Percentiles rank a stretch among this genome's conserved stretches.
Conservation (phyloP, 1,140 invertebrate species). For the Polypedilum vanderplanki region DNA sequence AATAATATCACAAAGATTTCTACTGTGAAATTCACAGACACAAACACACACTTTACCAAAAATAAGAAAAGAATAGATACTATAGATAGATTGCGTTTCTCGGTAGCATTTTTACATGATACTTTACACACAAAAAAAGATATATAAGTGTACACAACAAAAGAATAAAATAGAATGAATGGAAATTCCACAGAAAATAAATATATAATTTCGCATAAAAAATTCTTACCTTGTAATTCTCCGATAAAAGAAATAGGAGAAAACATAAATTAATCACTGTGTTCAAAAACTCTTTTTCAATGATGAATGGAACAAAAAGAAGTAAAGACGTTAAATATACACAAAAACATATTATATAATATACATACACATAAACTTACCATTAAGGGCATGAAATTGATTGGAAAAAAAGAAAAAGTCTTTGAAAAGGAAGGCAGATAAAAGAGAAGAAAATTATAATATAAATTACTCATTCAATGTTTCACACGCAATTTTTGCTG, state of each 20-base stretch:
- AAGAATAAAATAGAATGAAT: not conserved
- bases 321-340: no score
- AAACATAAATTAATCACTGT: conserved; percentile 8
- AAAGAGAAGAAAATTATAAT: not conserved
- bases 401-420: not conserved
- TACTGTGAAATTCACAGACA: no score
- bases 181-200: not conserved
- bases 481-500: conserved; percentile 8
- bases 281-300: not conserved
- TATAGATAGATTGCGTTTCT: conserved; percentile 3
- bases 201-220: not conserved
- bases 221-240: no score
- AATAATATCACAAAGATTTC: no score
- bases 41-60: no score
- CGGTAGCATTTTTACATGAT: not conserved
- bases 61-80: not conserved
- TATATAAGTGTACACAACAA: not conserved
- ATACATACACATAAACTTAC: not conserved
- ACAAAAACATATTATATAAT: not conserved
- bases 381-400: not conserved
- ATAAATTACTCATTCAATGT: conserved; percentile 4
- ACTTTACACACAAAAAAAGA: not conserved
- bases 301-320: not conserved
- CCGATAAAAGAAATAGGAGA: not conserved
- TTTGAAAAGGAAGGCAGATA: not conserved